Conservation (phyloP, 2,113 vertebrate species). For the Dasypus novemcinctus region DNA sequence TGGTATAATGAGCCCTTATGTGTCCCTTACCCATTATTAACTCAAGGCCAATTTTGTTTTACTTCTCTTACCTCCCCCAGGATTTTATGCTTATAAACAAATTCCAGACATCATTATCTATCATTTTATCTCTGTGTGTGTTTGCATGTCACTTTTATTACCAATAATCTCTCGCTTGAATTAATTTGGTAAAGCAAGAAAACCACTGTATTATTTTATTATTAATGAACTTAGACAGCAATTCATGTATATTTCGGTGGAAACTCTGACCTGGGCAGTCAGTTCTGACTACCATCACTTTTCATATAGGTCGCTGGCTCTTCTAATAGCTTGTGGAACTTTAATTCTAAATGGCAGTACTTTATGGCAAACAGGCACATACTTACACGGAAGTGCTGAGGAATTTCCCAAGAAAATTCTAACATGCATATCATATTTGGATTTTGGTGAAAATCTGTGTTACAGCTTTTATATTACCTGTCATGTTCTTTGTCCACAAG, state of each 20-base stretch:
- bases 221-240: neutral
- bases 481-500: constrained; percentile 99
- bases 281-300: neutral
- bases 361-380: constrained; percentile 17
- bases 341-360: neutral
- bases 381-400: neutral
- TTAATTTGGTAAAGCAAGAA: constrained; percentile 37
- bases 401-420: constrained; percentile 11
- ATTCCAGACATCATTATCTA: neutral
- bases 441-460: neutral
- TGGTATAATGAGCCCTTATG: neutral
- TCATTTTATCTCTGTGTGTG: neutral
- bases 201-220: constrained; percentile 2
- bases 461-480: constrained; percentile 87
- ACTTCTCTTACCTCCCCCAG: neutral
- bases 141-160: neutral
- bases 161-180: neutral
- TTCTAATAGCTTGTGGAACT: neutral
- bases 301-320: neutral
- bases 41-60: constrained; percentile 22
- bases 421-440: neutral
- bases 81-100: constrained; percentile 30
- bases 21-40: neutral
- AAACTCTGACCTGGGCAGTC: neutral
- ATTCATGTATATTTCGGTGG: neutral